These are phyloP conservation scores for Cheiracanthium punctorium DNA, from an alignment of 2,888 invertebrate species.

Conservation along the genomic window DNA sequence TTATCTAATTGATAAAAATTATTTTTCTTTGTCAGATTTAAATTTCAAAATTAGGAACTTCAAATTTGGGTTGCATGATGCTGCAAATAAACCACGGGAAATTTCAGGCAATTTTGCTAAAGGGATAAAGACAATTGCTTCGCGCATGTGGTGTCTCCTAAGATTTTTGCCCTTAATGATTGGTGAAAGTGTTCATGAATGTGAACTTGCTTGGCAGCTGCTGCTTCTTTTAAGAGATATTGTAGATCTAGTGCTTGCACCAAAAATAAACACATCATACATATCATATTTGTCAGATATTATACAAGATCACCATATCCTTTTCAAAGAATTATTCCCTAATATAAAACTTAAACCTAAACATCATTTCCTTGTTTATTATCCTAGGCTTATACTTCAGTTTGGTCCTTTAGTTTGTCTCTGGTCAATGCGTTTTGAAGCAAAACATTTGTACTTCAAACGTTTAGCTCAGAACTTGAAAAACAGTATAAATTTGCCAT, in stretches of 20 bases:
- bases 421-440: no score
- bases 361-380: background rate
- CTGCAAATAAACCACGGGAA: background rate
- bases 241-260: background rate
- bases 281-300: background rate
- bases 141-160: background rate
- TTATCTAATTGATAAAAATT: background rate
- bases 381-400: no score
- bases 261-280: background rate
- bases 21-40: background rate
- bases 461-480: no score
- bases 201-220: background rate
- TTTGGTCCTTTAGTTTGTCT: no score
- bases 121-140: background rate
- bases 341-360: background rate
- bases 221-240: background rate
- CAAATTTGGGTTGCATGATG: background rate
- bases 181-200: background rate
- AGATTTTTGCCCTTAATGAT: background rate
- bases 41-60: background rate
- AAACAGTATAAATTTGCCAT: no score
- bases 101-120: background rate
- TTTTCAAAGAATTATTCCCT: background rate
- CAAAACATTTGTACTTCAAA: no score
- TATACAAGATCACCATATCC: background rate